These are phyloP conservation scores for Caenorhabditis panamensis DNA, from an alignment of 2,888 invertebrate species.

Conservation along the genomic window DNA sequence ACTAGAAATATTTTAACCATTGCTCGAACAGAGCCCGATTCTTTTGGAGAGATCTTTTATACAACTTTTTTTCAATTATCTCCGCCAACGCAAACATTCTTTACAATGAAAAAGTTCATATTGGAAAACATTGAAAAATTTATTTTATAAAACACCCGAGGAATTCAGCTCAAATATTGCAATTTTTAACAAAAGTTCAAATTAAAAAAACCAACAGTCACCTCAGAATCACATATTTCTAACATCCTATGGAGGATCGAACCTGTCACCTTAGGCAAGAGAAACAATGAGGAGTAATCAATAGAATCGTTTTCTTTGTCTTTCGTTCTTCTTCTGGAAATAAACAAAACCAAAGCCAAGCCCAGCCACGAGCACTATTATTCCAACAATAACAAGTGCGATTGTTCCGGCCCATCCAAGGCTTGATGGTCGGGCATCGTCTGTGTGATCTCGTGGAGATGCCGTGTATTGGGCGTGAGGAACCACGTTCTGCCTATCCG, in stretches of 20 bases:
- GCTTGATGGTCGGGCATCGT: constrained; percentile 90
- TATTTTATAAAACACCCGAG: too few relatives aligned
- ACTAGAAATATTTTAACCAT: background rate
- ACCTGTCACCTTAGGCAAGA: too few relatives aligned
- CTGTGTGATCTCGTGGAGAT: constrained; percentile 90
- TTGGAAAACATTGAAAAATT: too few relatives aligned
- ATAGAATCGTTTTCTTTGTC: constrained; percentile 91
- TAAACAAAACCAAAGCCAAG: constrained; percentile 93
- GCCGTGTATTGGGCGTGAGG: constrained; percentile 67
- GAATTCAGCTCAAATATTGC: too few relatives aligned
- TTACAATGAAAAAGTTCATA: too few relatives aligned
- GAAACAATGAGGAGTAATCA: constrained; percentile 77
- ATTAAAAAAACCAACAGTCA: too few relatives aligned
- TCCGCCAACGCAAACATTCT: too few relatives aligned
- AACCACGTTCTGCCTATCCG: constrained; percentile 57
- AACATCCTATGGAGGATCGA: too few relatives aligned
- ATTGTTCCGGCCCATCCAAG: constrained; percentile 92
- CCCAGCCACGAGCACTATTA: constrained; percentile 89
- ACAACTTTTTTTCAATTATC: too few relatives aligned
- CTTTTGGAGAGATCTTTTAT: background rate
- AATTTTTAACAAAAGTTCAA: too few relatives aligned
- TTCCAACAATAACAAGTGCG: constrained; percentile 88
- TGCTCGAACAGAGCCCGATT: background rate
- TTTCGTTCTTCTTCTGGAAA: constrained; percentile 93
- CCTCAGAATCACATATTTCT: background rate